Evolutionary conservation across 2,797 vertebrate genomes (phyloP), one percentile per base, ranked within the genome.

Genomic region (Hoplostethus mediterraneus): DNA sequence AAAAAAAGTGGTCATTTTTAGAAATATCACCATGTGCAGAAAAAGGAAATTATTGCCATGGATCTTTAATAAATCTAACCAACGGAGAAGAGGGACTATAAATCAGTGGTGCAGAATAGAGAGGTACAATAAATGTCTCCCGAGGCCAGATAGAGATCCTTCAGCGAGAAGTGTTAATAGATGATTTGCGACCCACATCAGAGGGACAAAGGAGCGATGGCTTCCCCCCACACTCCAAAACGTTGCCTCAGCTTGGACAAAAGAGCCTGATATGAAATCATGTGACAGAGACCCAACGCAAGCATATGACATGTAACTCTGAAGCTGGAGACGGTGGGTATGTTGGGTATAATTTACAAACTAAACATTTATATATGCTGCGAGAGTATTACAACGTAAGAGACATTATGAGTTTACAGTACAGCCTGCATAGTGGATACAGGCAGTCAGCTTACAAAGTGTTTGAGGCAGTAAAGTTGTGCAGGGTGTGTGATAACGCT

Each of bases 111-210:
- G 52, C 28, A 38, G 17, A 60, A 13, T 3, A 54, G 12, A 69
- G 28, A 38, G n/a, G 57, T 47, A 57, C 66, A 81, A 80, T 44
- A 67, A 28, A 55, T 57, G 61, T 70, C 47, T 71, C 64, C 74
- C 40, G 77, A 71, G 40, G 72, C 64, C 55, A 59, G 16, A 77
- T 14, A 59, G 56, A 73, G 56, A 55, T 63, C 47, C 55, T n/a
- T 77, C 65, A 79, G 2, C 40, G 40, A 30, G 14, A 75, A 75
- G 75, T 71, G 75, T 61, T 71, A 78, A 67, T 21, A 48, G 60
- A 83, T 73, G 59, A 71, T 82, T 77, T 90, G 73, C 67, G 63
- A 75, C 52, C 59, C n/a, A 6, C 28, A 25, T 66, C 49, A 67
- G 13, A 56, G 47, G 45, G 63, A 48, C 28, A 53, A 31, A 63